Evolutionary conservation across 2,113 vertebrate species (phyloP).

Genomic region (Xiphophorus couchianus): DNA sequence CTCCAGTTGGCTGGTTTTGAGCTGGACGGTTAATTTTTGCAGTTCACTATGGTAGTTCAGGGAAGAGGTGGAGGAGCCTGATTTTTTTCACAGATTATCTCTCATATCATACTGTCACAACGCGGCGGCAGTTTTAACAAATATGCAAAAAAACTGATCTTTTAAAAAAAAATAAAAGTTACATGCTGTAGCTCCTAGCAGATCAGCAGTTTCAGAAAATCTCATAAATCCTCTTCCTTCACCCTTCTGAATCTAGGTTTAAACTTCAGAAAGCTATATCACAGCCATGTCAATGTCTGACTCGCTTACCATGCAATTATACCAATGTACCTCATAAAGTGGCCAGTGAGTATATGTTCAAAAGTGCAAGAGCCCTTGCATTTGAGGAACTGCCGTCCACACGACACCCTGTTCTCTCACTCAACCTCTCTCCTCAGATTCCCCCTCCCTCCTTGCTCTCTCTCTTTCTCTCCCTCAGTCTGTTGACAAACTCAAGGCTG

Average conservation of each 20-base stretch:
- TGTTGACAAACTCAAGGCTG: constrained; percentile 78
- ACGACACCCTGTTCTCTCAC: constrained; percentile 33
- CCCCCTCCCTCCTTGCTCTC: constrained; percentile 45
- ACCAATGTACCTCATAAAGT: background rate
- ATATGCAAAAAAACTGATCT: too few species aligned
- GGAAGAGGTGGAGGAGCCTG: too few species aligned
- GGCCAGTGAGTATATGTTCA: background rate
- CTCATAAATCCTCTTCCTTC: background rate
- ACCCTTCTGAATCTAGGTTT: background rate
- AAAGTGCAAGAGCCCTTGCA: constrained; percentile 56
- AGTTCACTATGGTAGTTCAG: too few species aligned
- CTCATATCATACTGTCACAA: too few species aligned
- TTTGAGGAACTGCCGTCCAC: constrained; percentile 68
- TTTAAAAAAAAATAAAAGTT: too few species aligned
- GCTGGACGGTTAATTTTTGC: too few species aligned
- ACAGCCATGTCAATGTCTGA: background rate
- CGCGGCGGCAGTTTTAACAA: too few species aligned
- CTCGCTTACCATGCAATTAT: background rate
- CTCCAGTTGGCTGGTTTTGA: too few species aligned
- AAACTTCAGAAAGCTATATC: background rate
- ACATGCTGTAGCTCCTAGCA: too few species aligned
- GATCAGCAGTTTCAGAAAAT: background rate
- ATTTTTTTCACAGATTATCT: too few species aligned
- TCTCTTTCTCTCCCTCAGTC: constrained; percentile 57
- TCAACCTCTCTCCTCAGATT: constrained; percentile 49